These are phyloP conservation scores for Calyptommatus sinebrachiatus DNA, from an alignment of 2,113 vertebrate genomes.

Conservation along the genomic window DNA sequence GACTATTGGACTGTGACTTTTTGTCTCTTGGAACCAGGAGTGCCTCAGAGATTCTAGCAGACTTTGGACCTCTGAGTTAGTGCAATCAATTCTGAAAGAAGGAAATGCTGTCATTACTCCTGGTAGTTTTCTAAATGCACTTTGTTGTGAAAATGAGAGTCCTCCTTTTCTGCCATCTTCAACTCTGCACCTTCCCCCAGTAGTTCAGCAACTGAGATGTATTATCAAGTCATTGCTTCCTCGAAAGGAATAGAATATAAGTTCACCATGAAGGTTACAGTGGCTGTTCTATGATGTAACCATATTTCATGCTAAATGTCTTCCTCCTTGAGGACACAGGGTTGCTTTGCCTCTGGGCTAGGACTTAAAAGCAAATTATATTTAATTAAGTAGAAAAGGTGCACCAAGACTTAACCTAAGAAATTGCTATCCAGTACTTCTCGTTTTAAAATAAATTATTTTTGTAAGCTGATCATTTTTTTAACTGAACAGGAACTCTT, in stretches of 20 bases:
- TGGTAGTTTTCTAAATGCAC: slow-evolving; percentile 69
- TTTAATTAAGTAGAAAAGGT: slow-evolving; percentile 51
- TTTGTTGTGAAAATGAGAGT: slow-evolving; percentile 69
- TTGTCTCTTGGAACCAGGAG: slow-evolving; percentile 76
- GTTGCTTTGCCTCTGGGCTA: slow-evolving; percentile 61
- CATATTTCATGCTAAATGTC: slow-evolving; percentile 69
- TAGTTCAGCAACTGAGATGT: slow-evolving; percentile 60
- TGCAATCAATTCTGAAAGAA: slow-evolving; percentile 69
- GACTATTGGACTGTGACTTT: slow-evolving; percentile 74
- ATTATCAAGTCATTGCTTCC: slow-evolving; percentile 58
- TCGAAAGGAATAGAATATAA: slow-evolving; percentile 55
- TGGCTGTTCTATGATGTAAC: slow-evolving; percentile 69
- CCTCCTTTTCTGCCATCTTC: slow-evolving; percentile 49
- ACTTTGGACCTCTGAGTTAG: slow-evolving; percentile 78
- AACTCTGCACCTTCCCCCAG: slow-evolving; percentile 41
- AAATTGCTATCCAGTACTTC: slow-evolving; percentile 59
- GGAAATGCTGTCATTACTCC: slow-evolving; percentile 56
- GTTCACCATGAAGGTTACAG: slow-evolving; percentile 64
- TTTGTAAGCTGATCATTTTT: slow-evolving; percentile 69
- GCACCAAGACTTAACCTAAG: slow-evolving; percentile 54
- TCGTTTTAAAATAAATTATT: slow-evolving; percentile 32
- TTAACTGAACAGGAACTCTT: slow-evolving; percentile 66
- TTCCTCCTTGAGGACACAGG: slow-evolving; percentile 70
- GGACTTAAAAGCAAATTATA: slow-evolving; percentile 49
- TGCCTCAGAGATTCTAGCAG: slow-evolving; percentile 78